phyloP scores from a whole-genome alignment of 1,140 invertebrate species.

The Drosophila baimaii region DNA sequence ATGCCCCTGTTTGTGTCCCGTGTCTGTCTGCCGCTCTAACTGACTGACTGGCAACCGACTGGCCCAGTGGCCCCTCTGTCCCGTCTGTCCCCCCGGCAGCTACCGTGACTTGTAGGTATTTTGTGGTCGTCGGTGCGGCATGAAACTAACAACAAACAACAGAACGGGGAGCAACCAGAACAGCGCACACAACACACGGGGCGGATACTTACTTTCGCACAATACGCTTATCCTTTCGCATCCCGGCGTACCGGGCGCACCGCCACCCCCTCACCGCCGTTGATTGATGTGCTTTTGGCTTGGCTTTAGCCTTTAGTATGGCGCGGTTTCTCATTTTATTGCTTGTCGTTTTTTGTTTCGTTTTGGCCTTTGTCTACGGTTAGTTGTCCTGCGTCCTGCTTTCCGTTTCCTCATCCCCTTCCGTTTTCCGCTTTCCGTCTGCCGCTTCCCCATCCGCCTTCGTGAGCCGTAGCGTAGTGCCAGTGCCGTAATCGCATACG shows the following conservation, averaged over 20 bases:
- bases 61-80: background rate
- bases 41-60: conserved; percentile 45
- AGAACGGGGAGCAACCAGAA: conserved; percentile 29
- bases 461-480: conserved; percentile 31
- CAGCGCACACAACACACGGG: conserved; percentile 21
- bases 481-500: conserved; percentile 74
- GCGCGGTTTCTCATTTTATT: conserved; percentile 78
- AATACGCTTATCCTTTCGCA: conserved; percentile 70
- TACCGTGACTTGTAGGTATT: conserved; percentile 71
- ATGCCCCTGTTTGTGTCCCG: conserved; percentile 65
- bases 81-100: background rate
- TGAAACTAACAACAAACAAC: conserved; percentile 63
- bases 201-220: conserved; percentile 56
- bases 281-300: conserved; percentile 78
- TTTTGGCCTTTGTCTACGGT: conserved; percentile 58
- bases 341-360: conserved; percentile 69
- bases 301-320: conserved; percentile 33
- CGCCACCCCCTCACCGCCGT: conserved; percentile 28
- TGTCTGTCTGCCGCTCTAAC: conserved; percentile 52
- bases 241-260: conserved; percentile 5
- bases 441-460: conserved; percentile 24
- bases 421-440: conserved; percentile 26
- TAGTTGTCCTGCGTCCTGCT: conserved; percentile 27
- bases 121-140: conserved; percentile 69
- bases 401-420: conserved; percentile 11